phyloP scores from a whole-genome alignment of 2,888 invertebrate genomes.

The Cantharis rustica region DNA sequence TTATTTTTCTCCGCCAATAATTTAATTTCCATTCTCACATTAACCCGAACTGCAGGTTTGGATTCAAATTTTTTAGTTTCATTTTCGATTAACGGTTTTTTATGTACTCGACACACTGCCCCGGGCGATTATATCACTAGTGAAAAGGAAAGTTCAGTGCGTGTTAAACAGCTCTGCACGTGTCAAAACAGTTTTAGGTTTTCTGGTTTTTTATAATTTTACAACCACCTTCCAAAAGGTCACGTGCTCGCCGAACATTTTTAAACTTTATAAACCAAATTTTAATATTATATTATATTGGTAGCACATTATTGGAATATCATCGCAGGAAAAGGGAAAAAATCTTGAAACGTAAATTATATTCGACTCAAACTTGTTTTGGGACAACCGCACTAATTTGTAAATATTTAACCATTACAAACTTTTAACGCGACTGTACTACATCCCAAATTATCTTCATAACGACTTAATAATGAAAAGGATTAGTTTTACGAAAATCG shows the following conservation, averaged over 20 bases:
- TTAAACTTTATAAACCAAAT: not conserved
- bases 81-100: not conserved
- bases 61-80: not conserved
- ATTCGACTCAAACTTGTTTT: not conserved
- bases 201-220: not conserved
- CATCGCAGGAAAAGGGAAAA: not conserved
- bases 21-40: not conserved
- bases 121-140: not conserved
- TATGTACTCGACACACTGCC: not conserved
- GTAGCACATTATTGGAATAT: no score
- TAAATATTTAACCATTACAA: not conserved
- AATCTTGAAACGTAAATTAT: not conserved
- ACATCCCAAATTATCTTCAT: not conserved
- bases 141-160: not conserved
- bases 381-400: not conserved
- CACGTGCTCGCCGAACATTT: not conserved
- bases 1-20: not conserved
- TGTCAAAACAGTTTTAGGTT: not conserved
- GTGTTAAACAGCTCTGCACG: not conserved
- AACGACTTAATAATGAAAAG: not conserved
- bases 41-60: not conserved
- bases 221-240: not conserved
- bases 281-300: not conserved
- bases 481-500: not conserved
- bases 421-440: not conserved